Percentiles rank a stretch among this genome's conserved stretches.
These are phyloP conservation scores for Gari tellinella DNA, from an alignment of 2,888 invertebrate species.

Conservation along the genomic window DNA sequence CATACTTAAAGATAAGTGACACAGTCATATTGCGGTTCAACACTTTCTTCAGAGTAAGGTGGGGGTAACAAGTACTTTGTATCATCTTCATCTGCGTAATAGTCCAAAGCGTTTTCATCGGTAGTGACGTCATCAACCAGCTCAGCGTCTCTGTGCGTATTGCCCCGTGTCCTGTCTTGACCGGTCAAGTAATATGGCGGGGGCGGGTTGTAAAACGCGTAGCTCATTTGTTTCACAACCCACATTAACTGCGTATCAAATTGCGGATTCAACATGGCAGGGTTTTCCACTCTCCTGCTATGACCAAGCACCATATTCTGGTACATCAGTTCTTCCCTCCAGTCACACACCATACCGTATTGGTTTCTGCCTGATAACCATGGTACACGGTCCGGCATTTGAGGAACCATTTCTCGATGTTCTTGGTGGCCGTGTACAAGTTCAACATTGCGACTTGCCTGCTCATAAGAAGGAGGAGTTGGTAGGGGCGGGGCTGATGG, in stretches of 20 bases:
- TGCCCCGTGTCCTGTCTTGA: not conserved
- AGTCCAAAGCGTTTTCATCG: not conserved
- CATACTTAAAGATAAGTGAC: conserved; percentile 54
- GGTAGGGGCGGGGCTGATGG: conserved; percentile 39
- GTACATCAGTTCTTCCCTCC: conserved; percentile 36
- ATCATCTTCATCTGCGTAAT: conserved; percentile 22
- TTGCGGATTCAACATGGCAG: too few species aligned
- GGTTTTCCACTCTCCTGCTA: too few species aligned
- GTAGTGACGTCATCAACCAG: not conserved
- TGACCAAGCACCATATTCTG: conserved; percentile 6
- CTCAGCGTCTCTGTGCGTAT: not conserved
- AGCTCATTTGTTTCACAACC: conserved; percentile 52
- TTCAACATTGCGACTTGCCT: not conserved
- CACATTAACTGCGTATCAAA: conserved; percentile 44
- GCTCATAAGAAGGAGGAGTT: conserved; percentile 32
- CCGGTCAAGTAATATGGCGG: conserved; percentile 33
- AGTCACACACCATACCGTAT: conserved; percentile 20
- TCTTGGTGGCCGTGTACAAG: too few species aligned
- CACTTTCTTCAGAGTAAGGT: conserved; percentile 44
- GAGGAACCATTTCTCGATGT: not conserved
- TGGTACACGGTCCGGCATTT: not conserved
- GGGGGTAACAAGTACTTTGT: conserved; percentile 40
- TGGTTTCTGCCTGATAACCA: too few species aligned
- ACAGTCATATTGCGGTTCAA: conserved; percentile 40
- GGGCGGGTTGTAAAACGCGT: conserved; percentile 38